Evolutionary conservation across 2,113 vertebrate genomes (phyloP).

Genomic region (Sturnira hondurensis): DNA sequence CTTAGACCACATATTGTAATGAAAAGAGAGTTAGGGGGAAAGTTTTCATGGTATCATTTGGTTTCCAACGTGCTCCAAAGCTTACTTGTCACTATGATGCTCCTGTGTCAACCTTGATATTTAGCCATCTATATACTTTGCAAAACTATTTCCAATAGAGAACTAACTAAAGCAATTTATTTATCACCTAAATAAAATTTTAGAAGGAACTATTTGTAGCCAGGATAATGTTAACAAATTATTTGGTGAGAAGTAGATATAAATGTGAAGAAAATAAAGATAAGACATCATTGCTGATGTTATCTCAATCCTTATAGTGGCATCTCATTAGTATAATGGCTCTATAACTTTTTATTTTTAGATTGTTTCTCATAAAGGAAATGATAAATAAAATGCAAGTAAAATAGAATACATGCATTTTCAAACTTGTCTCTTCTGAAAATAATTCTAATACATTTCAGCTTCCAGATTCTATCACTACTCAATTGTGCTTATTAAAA

Average conservation of each 20-base stretch:
- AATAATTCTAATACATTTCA: conserved; percentile 2
- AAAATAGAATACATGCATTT: not conserved
- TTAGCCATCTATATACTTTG: not conserved
- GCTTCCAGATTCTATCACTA: not conserved
- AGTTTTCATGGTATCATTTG: not conserved
- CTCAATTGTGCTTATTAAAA: not conserved
- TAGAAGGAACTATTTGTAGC: not conserved
- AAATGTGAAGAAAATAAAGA: not conserved
- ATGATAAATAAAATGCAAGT: not conserved
- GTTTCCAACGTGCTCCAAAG: not conserved
- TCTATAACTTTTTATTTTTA: not conserved
- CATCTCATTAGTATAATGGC: not conserved
- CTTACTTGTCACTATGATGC: not conserved
- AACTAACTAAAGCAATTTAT: not conserved
- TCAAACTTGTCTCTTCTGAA: not conserved
- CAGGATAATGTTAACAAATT: not conserved
- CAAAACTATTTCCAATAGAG: not conserved
- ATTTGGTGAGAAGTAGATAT: not conserved
- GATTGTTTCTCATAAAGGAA: not conserved
- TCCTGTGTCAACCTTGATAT: not conserved
- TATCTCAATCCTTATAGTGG: not conserved
- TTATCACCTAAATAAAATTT: not conserved
- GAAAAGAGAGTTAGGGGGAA: not conserved
- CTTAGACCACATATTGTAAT: not conserved
- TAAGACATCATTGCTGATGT: not conserved